Conservation (phyloP, 1,140 invertebrate genomes). For the Papilio polytes region DNA sequence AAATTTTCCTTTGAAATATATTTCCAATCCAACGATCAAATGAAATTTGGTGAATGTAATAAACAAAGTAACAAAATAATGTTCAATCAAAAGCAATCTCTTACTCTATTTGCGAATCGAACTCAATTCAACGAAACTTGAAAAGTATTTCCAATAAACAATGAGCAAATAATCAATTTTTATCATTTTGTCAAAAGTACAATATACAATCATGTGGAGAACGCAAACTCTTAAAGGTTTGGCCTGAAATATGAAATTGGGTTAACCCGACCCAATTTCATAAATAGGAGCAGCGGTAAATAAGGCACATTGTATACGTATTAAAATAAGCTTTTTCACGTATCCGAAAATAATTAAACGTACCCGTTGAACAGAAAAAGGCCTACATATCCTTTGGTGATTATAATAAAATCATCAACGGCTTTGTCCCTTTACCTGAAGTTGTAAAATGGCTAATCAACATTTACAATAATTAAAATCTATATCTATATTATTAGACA, state of each 20-base stretch:
- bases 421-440: no score
- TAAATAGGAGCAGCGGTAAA: constrained; percentile 11
- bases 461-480: no score
- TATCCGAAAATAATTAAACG: background rate
- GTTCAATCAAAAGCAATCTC: background rate
- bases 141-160: background rate
- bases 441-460: no score
- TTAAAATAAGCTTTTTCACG: background rate
- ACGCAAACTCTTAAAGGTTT: background rate
- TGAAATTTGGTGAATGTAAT: background rate
- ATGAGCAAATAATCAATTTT: background rate
- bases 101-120: background rate
- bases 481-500: no score
- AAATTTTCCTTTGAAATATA: background rate
- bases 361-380: background rate
- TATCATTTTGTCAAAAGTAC: background rate
- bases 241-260: constrained; percentile 1
- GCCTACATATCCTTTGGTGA: no score
- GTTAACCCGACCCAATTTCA: constrained; percentile 15
- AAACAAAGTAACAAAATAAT: background rate
- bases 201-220: background rate
- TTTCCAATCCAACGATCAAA: background rate
- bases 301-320: background rate
- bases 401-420: no score
- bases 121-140: background rate